phyloP scores from a whole-genome alignment of 2,113 vertebrate species.

The Bubalus kerabau region DNA sequence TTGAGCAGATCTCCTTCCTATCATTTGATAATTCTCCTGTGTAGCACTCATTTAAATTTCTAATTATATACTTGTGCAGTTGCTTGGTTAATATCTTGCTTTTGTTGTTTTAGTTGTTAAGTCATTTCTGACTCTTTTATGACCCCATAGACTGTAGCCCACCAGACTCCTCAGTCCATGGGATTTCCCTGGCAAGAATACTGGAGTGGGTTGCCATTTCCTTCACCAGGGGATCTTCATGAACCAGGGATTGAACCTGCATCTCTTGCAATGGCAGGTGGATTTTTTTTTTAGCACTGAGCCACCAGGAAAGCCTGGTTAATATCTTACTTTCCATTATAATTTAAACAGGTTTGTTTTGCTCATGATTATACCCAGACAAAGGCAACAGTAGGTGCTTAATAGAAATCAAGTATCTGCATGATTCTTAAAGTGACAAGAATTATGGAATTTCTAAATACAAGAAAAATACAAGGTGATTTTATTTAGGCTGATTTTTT shows the following conservation, averaged over 20 bases:
- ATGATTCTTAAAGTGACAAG: neutral
- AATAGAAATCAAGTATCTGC: neutral
- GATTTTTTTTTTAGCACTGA: neutral
- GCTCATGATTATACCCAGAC: neutral
- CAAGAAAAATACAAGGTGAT: neutral
- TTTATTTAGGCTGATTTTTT: neutral
- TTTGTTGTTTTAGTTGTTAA: neutral
- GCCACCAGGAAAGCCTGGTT: neutral
- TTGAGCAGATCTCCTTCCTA: neutral
- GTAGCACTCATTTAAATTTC: neutral
- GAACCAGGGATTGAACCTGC: neutral
- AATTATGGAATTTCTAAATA: neutral
- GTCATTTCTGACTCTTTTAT: neutral
- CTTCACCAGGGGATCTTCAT: neutral
- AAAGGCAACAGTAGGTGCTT: neutral
- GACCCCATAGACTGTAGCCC: neutral
- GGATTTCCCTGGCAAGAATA: neutral
- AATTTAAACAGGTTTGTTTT: neutral
- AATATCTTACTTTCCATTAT: neutral
- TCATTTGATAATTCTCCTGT: neutral
- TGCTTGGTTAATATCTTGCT: neutral
- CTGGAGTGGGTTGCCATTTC: neutral
- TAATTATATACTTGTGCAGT: neutral
- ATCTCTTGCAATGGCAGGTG: neutral
- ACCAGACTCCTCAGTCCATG: neutral